Conservation (phyloP, 2,113 vertebrate genomes). For the Addax nasomaculatus region DNA sequence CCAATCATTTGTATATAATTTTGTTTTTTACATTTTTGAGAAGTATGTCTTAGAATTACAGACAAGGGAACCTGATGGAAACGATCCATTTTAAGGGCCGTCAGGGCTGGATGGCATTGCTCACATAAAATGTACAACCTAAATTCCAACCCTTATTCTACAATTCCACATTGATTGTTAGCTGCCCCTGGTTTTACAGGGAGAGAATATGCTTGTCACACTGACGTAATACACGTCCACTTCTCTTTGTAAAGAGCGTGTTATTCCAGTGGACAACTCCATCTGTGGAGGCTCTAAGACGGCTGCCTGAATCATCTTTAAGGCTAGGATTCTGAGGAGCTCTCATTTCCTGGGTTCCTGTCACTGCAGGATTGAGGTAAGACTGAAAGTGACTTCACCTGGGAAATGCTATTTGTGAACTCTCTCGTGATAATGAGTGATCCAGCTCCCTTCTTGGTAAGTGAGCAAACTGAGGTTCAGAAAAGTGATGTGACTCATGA, state of each 20-base stretch:
- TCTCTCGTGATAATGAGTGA: neutral
- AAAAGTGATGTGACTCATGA: neutral
- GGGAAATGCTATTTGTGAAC: neutral
- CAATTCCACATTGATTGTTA: neutral
- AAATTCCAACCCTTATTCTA: neutral
- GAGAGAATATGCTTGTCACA: neutral
- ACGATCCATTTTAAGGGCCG: neutral
- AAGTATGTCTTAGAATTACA: neutral
- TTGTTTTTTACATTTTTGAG: neutral
- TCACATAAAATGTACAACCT: neutral
- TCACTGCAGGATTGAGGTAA: neutral
- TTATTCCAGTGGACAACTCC: neutral
- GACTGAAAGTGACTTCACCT: neutral
- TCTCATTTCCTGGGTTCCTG: neutral
- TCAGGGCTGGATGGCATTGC: neutral
- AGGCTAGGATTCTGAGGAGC: neutral
- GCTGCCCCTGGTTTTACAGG: neutral
- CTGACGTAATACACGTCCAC: accelerated
- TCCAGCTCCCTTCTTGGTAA: neutral
- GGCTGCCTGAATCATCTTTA: neutral
- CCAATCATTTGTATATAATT: neutral
- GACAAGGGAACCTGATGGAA: neutral
- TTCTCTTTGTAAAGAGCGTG: neutral
- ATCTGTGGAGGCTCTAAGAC: neutral
- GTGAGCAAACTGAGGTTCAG: neutral